Percentiles rank a stretch among this genome's conserved stretches.
Conservation (phyloP, 2,113 vertebrate species). For the Indicator indicator region DNA sequence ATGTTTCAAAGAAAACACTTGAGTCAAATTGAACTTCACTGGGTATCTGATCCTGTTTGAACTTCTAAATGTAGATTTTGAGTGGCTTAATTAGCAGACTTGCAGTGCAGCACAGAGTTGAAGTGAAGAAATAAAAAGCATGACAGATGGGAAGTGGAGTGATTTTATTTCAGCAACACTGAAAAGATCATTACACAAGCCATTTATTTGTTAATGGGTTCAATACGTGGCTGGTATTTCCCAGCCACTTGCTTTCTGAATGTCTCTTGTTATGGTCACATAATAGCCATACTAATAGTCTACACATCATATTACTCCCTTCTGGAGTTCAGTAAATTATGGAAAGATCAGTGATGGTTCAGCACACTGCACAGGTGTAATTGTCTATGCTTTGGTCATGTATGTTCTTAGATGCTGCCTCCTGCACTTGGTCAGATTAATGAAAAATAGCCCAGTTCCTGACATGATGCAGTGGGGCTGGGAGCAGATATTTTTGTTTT, state of each 20-base stretch:
- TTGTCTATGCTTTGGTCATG: background rate
- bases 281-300: conserved; percentile 43
- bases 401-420: background rate
- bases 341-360: background rate
- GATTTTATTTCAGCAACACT: conserved; percentile 30
- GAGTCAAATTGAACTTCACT: background rate
- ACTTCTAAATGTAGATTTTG: background rate
- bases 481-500: background rate
- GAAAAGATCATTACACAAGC: conserved; percentile 36
- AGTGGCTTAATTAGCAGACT: background rate
- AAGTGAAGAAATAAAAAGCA: conserved; percentile 14
- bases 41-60: background rate
- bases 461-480: background rate
- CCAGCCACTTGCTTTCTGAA: conserved; percentile 1
- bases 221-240: conserved; percentile 20
- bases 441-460: background rate
- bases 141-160: background rate
- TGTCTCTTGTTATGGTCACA: conserved; percentile 16
- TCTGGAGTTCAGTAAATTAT: conserved; percentile 41
- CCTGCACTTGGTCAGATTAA: background rate
- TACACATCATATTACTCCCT: conserved; percentile 26
- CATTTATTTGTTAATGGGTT: conserved; percentile 61
- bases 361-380: background rate
- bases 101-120: background rate
- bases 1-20: background rate